Evolutionary conservation across 2,888 invertebrate species (phyloP), one percentile per base, ranked within the genome.

Genomic region (Ceramica pisi): DNA sequence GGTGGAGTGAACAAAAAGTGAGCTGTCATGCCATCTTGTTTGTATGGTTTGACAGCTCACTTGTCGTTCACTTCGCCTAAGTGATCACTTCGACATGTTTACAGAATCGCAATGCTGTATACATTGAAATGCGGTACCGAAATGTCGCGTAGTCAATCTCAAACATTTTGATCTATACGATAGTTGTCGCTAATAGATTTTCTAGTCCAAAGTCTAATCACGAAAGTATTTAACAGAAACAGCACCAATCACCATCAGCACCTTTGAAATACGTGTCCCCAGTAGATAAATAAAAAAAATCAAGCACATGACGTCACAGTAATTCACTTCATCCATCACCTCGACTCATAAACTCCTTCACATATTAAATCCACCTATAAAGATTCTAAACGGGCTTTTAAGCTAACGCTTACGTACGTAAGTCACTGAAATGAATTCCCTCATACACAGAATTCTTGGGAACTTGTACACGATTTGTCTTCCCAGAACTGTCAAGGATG

Each of bases 391-490:
- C 71, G 69, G 75, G 71, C 82, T 80, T 69, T 84, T 84, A 86
- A 81, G 82, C 78, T 71, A 74, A 86, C 71, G 65, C 71, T 71
- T 76, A 75, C 44, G 56, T 70, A 70, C 59, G 46, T 77, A 84
- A 84, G 86, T 83, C 84, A 75, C 61, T 79, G 73, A 73, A 80
- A 86, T 80, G 84, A 77, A 84, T 80, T 85, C 67, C 53, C 76
- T 71, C 68, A 61, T 55, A 70, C 50, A 82, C 75, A 84, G 80
- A 81, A 82, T 86, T 83, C 75, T 67, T 81, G 62, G 77, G 75
- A 90, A 88, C 83, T 88, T 86, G 83, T 80, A 83, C 82, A 86
- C 89, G 86, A 92, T 90, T 91, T 90, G 89, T 92, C 91, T 90
- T 88, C 81, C 60, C 56, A 69, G 79, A 83, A 86, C 88, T 92